A percentile compares a stretch with the other conserved stretches of the same genome.
phyloP scores from a whole-genome alignment of 2,113 vertebrate species.

The Beaufortia kweichowensis region DNA sequence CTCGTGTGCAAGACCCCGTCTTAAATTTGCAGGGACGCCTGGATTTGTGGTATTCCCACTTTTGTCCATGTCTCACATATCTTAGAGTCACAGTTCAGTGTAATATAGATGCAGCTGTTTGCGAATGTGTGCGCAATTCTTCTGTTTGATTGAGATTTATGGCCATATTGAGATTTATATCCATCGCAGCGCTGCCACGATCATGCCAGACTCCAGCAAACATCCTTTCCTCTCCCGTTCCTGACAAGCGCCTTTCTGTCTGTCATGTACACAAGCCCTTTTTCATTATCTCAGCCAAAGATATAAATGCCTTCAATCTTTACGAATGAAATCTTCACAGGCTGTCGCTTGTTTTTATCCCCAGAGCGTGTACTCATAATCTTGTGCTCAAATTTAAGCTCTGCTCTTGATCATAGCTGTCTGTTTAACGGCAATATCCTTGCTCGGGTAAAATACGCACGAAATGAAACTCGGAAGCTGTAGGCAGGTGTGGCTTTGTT shows the following conservation, averaged over 20 bases:
- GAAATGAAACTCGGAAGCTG: slow-evolving; percentile 32
- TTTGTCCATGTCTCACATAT: not conserved
- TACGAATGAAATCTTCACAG: not conserved
- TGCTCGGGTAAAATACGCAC: not conserved
- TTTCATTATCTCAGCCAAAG: slow-evolving; percentile 23
- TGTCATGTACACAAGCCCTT: slow-evolving; percentile 19
- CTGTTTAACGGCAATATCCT: slow-evolving; percentile 7
- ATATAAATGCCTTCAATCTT: slow-evolving; percentile 39
- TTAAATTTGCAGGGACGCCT: too few relatives aligned
- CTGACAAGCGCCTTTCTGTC: not conserved
- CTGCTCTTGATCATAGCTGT: slow-evolving; percentile 2
- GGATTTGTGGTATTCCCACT: not conserved
- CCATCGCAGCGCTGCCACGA: not conserved
- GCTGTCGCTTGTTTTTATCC: not conserved
- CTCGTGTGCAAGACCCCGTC: not conserved
- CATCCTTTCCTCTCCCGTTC: slow-evolving; percentile 11
- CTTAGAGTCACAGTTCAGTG: not conserved
- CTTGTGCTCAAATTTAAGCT: slow-evolving; percentile 13
- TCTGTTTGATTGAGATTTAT: slow-evolving; percentile 31
- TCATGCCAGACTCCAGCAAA: not conserved
- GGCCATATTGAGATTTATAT: not conserved
- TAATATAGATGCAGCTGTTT: slow-evolving; percentile 4
- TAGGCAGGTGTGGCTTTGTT: slow-evolving; percentile 16
- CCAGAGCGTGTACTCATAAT: not conserved
- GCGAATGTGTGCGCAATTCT: not conserved